Base-by-base conservation (phyloP, 2,113 vertebrate species). In the Etheostoma spectabile region DNA sequence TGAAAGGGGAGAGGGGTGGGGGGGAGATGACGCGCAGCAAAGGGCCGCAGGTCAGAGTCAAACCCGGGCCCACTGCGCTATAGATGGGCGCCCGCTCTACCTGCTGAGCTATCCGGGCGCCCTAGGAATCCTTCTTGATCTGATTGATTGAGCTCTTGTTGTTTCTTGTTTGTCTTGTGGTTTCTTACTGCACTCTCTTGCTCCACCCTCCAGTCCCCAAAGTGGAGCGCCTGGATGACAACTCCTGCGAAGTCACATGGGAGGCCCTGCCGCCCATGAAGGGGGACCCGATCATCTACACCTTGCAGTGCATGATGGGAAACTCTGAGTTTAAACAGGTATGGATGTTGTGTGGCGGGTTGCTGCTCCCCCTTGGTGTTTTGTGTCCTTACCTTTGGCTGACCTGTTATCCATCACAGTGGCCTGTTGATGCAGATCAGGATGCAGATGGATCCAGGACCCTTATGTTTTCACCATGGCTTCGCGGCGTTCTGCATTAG, bases 321-420 rank as follows among this genome's bases (percentile, higher is more conserved):
- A 98, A 98, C 92, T 96, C 97, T 0, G 98, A 99, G 72, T 99
- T 98, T 92, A 99, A 96, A 94, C 98, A 99, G 98, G 98, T 99
- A 96, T 70, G 7, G 49, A 42, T 10, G 0, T 14, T 2, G 8
- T 52, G n/a, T 74, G 51, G 55, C 38, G 18, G 62, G 61, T 66
- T 22, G 0, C 5, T 35, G 2, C 38, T 63, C 16, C 19, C 46
- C 22, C 0, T 19, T 46, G 5, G 16, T 63, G 0, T 51, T 48
- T 45, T 8, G 15, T 33, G 63, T 80, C 46, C 61, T 53, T 48
- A 51, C 61, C 74, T 71, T 46, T 4, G 5, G n/a, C 61, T 76
- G 79, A 85, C 79, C 77, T 49, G 12, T 61, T 56, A 42, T 85
- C 62, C 59, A 22, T 91, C 83, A 82, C 69, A 5, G 67, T 21